Percentiles rank a stretch among this genome's conserved stretches.
Evolutionary conservation across 2,797 vertebrate genomes (phyloP).

Genomic region (Malurus leucopterus): DNA sequence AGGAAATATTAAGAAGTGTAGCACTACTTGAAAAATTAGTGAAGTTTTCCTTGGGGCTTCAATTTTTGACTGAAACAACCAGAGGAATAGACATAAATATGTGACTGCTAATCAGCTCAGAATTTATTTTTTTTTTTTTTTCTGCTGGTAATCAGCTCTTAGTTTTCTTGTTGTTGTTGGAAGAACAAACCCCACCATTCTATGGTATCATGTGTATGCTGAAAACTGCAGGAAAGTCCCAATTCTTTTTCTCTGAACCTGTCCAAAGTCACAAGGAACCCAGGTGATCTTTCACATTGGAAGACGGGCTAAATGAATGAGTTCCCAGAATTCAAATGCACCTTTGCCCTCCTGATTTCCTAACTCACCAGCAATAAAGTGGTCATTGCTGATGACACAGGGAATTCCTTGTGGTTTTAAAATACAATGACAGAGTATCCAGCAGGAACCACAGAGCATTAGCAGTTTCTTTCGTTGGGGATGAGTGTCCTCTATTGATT

Average conservation of each 20-base stretch:
- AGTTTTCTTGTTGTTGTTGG: background rate
- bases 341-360: background rate
- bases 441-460: conserved; percentile 25
- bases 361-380: background rate
- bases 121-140: background rate
- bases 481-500: conserved; percentile 44
- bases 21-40: background rate
- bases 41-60: background rate
- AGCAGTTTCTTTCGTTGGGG: conserved; percentile 2
- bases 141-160: background rate
- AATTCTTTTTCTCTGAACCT: background rate
- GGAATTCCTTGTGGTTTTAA: conserved; percentile 56
- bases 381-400: conserved; percentile 34
- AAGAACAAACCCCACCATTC: background rate
- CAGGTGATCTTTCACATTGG: background rate
- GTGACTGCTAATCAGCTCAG: background rate
- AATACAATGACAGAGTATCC: conserved; percentile 22
- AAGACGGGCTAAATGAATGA: background rate
- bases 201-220: background rate
- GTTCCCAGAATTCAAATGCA: background rate
- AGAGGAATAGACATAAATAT: background rate
- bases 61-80: background rate
- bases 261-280: background rate
- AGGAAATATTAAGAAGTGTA: background rate
- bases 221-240: background rate